Evolutionary conservation across 2,888 invertebrate species (phyloP).

Genomic region (Pinctada fucata): DNA sequence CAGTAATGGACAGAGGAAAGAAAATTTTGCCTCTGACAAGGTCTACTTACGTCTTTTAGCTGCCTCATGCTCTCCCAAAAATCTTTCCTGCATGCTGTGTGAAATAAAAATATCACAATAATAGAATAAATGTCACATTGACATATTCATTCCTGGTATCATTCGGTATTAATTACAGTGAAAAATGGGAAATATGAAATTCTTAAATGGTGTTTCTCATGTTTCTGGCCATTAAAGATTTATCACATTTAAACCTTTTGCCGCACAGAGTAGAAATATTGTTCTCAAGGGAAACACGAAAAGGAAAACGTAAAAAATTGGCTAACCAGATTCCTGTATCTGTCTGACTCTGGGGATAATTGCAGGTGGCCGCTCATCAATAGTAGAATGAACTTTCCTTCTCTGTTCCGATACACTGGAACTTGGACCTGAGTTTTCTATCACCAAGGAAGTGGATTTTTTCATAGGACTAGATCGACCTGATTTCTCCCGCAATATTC

Average conservation of each 20-base stretch:
- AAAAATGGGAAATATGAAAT: no score
- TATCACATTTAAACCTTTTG: no score
- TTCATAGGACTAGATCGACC: neutral
- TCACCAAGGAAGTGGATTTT: neutral
- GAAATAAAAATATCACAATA: neutral
- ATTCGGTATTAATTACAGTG: no score
- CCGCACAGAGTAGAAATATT: no score
- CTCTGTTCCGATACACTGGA: neutral
- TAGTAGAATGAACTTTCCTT: neutral
- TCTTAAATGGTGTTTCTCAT: no score
- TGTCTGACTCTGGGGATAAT: conserved; percentile 23
- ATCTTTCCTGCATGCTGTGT: conserved; percentile 52
- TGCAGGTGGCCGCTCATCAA: conserved; percentile 31
- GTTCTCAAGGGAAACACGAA: no score
- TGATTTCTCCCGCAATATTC: neutral
- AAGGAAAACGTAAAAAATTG: no score
- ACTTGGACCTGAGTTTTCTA: neutral
- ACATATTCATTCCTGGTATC: no score
- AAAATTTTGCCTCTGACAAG: no score
- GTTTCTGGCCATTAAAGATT: no score
- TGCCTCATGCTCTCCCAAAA: conserved; percentile 69
- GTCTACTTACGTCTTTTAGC: conserved; percentile 66
- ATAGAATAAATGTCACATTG: no score
- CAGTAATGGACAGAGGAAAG: no score
- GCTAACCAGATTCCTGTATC: neutral